Conservation (phyloP, 2,888 invertebrate species). For the Eupithecia centaureata region DNA sequence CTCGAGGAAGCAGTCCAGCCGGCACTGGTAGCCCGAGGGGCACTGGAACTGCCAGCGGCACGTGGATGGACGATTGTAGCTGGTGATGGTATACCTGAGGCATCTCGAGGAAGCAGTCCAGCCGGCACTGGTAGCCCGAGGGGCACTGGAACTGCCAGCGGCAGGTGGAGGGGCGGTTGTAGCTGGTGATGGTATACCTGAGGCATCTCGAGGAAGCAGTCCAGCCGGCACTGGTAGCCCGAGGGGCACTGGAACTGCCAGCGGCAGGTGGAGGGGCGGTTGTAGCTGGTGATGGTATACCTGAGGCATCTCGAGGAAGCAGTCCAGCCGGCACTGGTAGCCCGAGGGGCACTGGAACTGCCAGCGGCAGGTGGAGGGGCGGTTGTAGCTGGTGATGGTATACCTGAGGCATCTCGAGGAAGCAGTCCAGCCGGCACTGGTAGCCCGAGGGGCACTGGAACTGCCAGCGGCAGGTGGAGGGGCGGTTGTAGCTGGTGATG, state of each 20-base stretch:
- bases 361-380: slow-evolving; percentile 69
- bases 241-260: slow-evolving; percentile 76
- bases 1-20: slow-evolving; percentile 68
- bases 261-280: slow-evolving; percentile 46
- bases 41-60: slow-evolving; percentile 75
- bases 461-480: slow-evolving; percentile 69
- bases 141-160: slow-evolving; percentile 79
- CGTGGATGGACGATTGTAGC: slow-evolving; percentile 56
- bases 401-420: slow-evolving; percentile 24
- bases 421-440: slow-evolving; percentile 76
- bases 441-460: slow-evolving; percentile 68
- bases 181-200: slow-evolving; percentile 50
- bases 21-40: slow-evolving; percentile 70
- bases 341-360: slow-evolving; percentile 64
- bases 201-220: slow-evolving; percentile 59
- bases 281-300: slow-evolving; percentile 60
- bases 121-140: slow-evolving; percentile 66
- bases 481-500: slow-evolving; percentile 58
- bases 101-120: slow-evolving; percentile 66
- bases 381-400: slow-evolving; percentile 59
- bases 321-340: slow-evolving; percentile 75
- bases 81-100: slow-evolving; percentile 22
- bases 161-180: slow-evolving; percentile 49
- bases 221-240: slow-evolving; percentile 72
- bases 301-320: slow-evolving; percentile 48